A percentile compares a stretch with the other conserved stretches of the same genome.
These are phyloP conservation scores for Rallus limicola DNA, from an alignment of 2,113 vertebrate species.

Conservation along the genomic window DNA sequence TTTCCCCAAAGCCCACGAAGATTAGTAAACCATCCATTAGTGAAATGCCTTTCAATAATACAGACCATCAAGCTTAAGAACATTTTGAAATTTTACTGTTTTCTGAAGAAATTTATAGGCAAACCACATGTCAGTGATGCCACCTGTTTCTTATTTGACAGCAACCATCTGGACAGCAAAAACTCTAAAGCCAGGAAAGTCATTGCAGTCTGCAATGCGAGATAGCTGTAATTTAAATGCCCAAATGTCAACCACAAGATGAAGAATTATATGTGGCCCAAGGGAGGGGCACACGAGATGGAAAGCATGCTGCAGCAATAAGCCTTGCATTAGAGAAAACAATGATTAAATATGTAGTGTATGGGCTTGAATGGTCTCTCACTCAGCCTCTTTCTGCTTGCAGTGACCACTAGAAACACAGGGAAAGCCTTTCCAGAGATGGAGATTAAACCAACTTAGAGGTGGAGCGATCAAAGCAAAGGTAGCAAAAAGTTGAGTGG, in stretches of 20 bases:
- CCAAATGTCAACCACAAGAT: not conserved
- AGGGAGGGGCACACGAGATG: not conserved
- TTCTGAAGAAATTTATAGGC: constrained; percentile 2
- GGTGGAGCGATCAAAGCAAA: not conserved
- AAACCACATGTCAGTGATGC: not conserved
- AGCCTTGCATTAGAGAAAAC: not conserved
- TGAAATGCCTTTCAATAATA: not conserved
- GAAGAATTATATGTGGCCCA: not conserved
- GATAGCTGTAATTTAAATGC: not conserved
- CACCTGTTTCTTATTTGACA: constrained; percentile 43
- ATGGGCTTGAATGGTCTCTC: not conserved
- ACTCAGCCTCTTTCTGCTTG: not conserved
- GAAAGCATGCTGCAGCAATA: constrained; percentile 26
- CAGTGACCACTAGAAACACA: not conserved
- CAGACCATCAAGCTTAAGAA: not conserved
- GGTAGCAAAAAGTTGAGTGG: not conserved
- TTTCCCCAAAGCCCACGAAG: not conserved
- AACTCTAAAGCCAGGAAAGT: not conserved
- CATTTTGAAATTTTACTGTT: not conserved
- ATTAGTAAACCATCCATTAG: not conserved
- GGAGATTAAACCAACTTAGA: not conserved
- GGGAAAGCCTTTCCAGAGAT: not conserved
- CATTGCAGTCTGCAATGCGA: not conserved
- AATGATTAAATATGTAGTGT: not conserved
- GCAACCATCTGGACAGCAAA: constrained; percentile 15